Evolutionary conservation across 2,888 invertebrate species (phyloP), one percentile per base, ranked within the genome.

Genomic region (Pasiphila rectangulata): DNA sequence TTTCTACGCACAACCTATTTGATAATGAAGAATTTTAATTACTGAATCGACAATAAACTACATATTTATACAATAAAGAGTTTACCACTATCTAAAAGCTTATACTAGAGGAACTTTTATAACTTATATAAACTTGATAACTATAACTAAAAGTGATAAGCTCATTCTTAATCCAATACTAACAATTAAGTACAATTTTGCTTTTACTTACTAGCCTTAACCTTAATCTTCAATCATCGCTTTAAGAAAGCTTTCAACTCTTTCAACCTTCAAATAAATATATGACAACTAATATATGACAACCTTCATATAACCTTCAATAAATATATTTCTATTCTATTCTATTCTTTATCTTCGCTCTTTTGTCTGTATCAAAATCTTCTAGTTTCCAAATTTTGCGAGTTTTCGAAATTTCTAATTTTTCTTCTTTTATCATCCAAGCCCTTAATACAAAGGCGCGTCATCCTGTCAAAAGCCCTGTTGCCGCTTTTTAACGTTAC

Each of bases 181-280:
- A 64, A 42, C 62, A 45, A 58, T 75, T 78, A 82, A 79, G 72
- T 83, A 83, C 79, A 78, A 74, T 71, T 20, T 32, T 67, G 73
- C 72, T 77, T 68, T 55, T 69, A 82, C 79, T 83, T 81, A 72
- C 79, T 4, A 60, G n/a, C 16, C 30, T 30, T n/a, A 15, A 10
- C 2, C 9, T 16, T 10, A 15, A 30, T 15, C 16, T 15, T 4
- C 16, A n/a, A 16, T n/a, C 30, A 9, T 9, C 30, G 64, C 81
- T 80, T 81, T 79, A 75, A 76, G 57, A 79, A 83, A 83, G 79
- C 67, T n/a, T n/a, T n/a, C n/a, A n/a, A n/a, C n/a, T n/a, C n/a
- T n/a, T n/a, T n/a, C n/a, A n/a, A n/a, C n/a, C n/a, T n/a, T n/a
- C 61, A 54, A 37, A 32, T 16, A 40, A 30, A 30, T 40, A 40